Evolutionary conservation across 1,140 invertebrate genomes (phyloP), one percentile per base, ranked within the genome.

Genomic region (Teleogryllus occipitalis): DNA sequence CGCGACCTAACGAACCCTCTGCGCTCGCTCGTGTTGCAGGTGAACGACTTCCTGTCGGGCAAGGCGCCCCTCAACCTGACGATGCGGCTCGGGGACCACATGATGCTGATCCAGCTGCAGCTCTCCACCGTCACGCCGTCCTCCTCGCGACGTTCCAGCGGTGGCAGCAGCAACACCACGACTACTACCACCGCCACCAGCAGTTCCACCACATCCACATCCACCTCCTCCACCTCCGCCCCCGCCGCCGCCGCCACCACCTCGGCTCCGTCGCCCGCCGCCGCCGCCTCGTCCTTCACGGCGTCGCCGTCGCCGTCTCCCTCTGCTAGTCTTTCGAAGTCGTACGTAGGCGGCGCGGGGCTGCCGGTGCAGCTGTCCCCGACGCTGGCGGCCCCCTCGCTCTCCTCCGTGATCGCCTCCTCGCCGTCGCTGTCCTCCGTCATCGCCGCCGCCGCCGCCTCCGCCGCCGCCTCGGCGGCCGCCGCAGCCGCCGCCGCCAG

Each of bases 91-190:
- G 96, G 96, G 39, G 96, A 98, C 85, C 96, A 98, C 87, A 97
- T 98, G 94, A 97, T 98, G 96, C 90, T 98, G 79, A 97, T 98
- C 80, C 96, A 98, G 86, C 88, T 98, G 72, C 96, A 98, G 85
- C 87, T 98, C 78, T 97, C 95, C 75, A 97, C 95, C 15, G 91
- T 96, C 7, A 90, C 89, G 15, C 88, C 86, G n/a, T 78, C 82
- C 49, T 81, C 82, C 14, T 80, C 80, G 18, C 82, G 80, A 48
- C 65, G 79, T 65, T 79, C 79, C 81, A 49, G 78, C 21, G 72
- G 46, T 76, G 47, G 80, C 47, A 80, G 49, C n/a, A 73, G 80
- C 21, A 76, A 39, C 48, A 76, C 47, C 46, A 47, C 74, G 0
- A 48, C 81, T 54, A 47, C 74, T 76, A 46, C 81, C 81, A 10